Evolutionary conservation across 2,113 vertebrate genomes (phyloP), one percentile per base, ranked within the genome.

Genomic region (Psilopogon haemacephalus): DNA sequence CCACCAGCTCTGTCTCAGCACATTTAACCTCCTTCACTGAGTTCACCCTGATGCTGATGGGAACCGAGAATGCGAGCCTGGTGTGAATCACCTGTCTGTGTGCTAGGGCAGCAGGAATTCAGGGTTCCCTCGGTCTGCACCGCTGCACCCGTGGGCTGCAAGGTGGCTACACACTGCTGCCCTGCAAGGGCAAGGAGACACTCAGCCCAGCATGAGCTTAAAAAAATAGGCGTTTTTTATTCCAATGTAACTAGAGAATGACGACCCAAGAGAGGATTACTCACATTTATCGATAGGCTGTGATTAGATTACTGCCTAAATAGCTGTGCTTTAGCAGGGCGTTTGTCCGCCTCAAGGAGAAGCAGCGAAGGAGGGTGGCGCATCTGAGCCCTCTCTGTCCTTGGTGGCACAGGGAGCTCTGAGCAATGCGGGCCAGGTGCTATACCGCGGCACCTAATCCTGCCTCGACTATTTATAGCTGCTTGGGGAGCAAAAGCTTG

Each of bases 201-300:
- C 88, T 79, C 67, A 85, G 88, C 67, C 86, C 73, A 54, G 69
- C 2, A 0, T 91, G 46, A 94, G 71, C 87, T 96, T 96, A 93
- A 89, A 96, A 95, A 96, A 97, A 96, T 95, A 96, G 88, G 88
- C 89, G 82, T 94, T 96, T 96, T 97, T 96, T 95, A 95, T 97
- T 95, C 91, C 94, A 95, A 82, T 84, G 89, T 94, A 95, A 94
- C 89, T 50, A 95, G 90, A 96, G 90, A 95, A 94, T 89, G 73
- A 77, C 2, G 24, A 80, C 88, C 81, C 93, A 63, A 75, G 92
- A 96, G 86, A 84, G 80, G 74, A 70, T 96, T 93, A 93, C 90
- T 97, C 86, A 92, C 95, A 86, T 89, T 95, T 93, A 92, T 96
- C 72, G 54, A 95, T 91, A 70, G 71, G 68, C 94, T 88, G 62